These are phyloP conservation scores for Tolypeutes matacus DNA, from an alignment of 2,797 vertebrate genomes.

Conservation along the genomic window DNA sequence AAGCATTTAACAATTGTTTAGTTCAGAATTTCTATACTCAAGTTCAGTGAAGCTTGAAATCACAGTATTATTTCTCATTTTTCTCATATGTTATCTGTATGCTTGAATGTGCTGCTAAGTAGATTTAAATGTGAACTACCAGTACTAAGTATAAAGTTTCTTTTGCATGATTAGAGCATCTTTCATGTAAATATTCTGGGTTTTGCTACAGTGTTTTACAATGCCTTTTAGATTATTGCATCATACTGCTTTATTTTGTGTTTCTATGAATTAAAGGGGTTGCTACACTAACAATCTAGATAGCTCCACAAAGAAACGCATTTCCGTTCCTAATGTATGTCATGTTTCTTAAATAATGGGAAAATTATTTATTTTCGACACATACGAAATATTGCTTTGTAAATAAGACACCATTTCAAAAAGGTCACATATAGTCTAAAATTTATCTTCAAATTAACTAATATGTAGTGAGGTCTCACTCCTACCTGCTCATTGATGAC, in stretches of 20 bases:
- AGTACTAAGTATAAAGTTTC: conserved; percentile 77
- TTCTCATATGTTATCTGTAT: conserved; percentile 81
- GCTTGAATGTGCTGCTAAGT: conserved; percentile 81
- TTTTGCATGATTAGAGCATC: conserved; percentile 55
- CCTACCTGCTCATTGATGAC: background rate
- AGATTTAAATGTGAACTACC: conserved; percentile 78
- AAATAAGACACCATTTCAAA: background rate
- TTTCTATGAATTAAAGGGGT: conserved; percentile 43
- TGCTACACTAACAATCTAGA: background rate
- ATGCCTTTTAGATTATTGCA: background rate
- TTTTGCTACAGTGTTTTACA: conserved; percentile 34
- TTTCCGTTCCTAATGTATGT: background rate
- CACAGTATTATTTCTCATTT: conserved; percentile 84
- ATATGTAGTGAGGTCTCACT: background rate
- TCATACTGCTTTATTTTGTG: background rate
- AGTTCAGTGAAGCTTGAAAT: conserved; percentile 82
- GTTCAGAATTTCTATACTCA: conserved; percentile 72
- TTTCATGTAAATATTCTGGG: conserved; percentile 77
- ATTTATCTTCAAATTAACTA: conserved; percentile 7
- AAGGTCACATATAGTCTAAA: background rate
- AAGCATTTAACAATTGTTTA: conserved; percentile 76
- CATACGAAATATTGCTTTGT: background rate
- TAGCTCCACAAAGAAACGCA: background rate
- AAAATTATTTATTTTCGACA: background rate
- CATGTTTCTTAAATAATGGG: background rate